Base-by-base conservation (phyloP, 2,113 vertebrate species). In the Pandion haliaetus region DNA sequence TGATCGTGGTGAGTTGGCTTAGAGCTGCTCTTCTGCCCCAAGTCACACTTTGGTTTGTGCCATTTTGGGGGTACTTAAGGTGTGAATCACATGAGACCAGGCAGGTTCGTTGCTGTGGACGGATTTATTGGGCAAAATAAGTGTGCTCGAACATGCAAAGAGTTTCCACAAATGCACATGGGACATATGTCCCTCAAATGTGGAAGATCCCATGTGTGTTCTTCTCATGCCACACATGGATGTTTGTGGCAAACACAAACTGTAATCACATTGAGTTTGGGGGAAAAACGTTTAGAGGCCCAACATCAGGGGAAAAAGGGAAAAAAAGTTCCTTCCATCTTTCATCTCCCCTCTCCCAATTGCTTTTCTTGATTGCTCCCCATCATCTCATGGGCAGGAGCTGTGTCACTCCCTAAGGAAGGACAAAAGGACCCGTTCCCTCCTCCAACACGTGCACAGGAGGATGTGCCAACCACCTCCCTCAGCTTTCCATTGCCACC, bases 101-200 rank as follows among this genome's bases (percentile, higher is more conserved):
- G 38, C 9, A 4, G 3, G 3, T 14, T 77, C 49, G 28, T 20
- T 24, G 42, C 26, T 23, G 42, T 13, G 38, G 63, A 8, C 28
- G 59, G 55, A 32, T 63, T 87, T 28, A 5, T 45, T 29, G 47
- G 78, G 44, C 11, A 59, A 69, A 79, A 28, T 1, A 25, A 14
- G 3, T 4, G 58, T 52, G 50, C 32, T 66, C n/a, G 44, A 25
- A 5, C 7, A 5, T 4, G 3, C 12, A 4, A 19, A 38, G 70
- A 4, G n/a, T 52, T 65, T 36, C 49, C 32, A 16, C n/a, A 31
- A 12, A 8, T 4, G 28, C 21, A 7, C 10, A 0, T 21, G 45
- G 59, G 36, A 21, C 1, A 0, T 0, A 1, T 3, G 42, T 57
- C 40, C n/a, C 28, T 28, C 40, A 44, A 38, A 34, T 0, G 0